These are phyloP conservation scores for Catharus ustulatus DNA, from an alignment of 2,797 vertebrate species.

Conservation along the genomic window DNA sequence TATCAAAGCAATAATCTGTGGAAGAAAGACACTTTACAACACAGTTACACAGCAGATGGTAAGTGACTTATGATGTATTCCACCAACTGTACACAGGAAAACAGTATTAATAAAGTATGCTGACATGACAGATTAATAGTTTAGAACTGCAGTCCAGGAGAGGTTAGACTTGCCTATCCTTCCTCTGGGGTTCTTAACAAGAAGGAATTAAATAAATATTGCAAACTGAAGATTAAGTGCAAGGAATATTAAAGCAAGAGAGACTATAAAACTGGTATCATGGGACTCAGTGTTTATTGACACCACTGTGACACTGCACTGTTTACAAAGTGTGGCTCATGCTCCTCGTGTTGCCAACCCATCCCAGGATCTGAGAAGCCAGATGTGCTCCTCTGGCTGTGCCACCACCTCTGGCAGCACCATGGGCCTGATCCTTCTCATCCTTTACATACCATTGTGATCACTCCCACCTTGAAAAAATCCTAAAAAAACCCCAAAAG, in stretches of 20 bases:
- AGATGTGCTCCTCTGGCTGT: neutral
- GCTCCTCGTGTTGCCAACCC: neutral
- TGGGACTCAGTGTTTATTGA: neutral
- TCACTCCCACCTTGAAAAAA: neutral
- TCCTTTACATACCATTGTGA: neutral
- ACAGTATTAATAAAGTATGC: constrained; percentile 30
- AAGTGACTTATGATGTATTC: constrained; percentile 23
- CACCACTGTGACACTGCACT: neutral
- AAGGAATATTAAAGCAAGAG: neutral
- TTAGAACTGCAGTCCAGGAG: neutral
- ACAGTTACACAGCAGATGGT: constrained; percentile 39
- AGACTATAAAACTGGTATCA: neutral
- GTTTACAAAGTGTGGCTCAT: neutral
- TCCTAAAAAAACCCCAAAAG: fast-evolving
- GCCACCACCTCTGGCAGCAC: neutral
- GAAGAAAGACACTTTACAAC: constrained; percentile 24
- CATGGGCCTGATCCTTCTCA: neutral
- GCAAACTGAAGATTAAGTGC: neutral
- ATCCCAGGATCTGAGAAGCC: neutral
- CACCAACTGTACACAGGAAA: neutral
- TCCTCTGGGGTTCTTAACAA: constrained; percentile 31
- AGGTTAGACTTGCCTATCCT: neutral
- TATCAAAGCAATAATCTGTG: constrained; percentile 41
- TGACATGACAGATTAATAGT: constrained; percentile 55
- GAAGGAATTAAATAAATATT: constrained; percentile 40